Base-by-base conservation (phyloP, 2,888 invertebrate genomes). In the Apodemia mormo region DNA sequence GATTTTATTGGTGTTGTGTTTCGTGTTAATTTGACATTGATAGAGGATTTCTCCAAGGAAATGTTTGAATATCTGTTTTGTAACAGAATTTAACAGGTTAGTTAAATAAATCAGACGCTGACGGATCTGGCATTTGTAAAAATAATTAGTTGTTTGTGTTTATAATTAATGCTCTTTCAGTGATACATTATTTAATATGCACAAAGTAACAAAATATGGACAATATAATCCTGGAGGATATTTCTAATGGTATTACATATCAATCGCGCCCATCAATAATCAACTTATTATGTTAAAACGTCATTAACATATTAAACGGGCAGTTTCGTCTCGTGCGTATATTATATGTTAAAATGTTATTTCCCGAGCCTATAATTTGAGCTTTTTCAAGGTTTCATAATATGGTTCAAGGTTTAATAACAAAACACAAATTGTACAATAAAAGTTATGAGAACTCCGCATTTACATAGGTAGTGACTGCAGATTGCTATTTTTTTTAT, bases 1-100 rank as follows among this genome's bases (percentile, higher is more conserved):
- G 58, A 61, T 61, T 61, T 61, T 61, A 61, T 61, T 29, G 58
- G 58, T 61, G 58, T 33, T 30, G 58, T 61, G 61, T 61, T 61
- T 61, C 33, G 61, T 61, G 61, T 61, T 61, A 33, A 61, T 33
- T 61, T 61, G 61, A 61, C 61, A 61, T 61, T 61, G 12, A 61
- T 61, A 33, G 61, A 61, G 61, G 61, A 61, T 61, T 61, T 33
- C 33, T 33, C 49, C 30, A 33, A 61, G 61, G 61, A 30, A 61
- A 61, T 61, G 61, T 61, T 61, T 61, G 33, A 22, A 49, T 14
- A 33, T 61, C 61, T 61, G 61, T 61, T 61, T 61, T 33, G 12
- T 61, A 61, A 30, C 61, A 61, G 14, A 61, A 61, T 61, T 61
- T 30, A 61, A 61, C 30, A 61, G 61, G 61, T 61, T 33, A 61